phyloP scores from a whole-genome alignment of 2,888 invertebrate genomes.

The Drosophila mayaguana region DNA sequence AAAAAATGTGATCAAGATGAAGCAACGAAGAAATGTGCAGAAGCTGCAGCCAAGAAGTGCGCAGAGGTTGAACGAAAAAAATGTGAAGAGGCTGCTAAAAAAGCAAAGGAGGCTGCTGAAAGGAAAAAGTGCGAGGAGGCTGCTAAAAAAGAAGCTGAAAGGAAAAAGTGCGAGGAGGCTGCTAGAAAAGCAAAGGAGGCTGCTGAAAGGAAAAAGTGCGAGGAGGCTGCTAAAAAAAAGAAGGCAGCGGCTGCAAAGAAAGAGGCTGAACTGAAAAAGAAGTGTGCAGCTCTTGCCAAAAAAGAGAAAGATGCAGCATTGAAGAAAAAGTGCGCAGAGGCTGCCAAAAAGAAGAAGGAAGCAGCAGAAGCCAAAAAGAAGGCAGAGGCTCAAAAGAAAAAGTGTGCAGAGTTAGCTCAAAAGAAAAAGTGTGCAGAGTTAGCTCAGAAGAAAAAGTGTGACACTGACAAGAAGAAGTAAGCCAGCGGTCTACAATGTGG shows the following conservation, averaged over 20 bases:
- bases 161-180: neutral
- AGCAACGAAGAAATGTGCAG: conserved; percentile 3
- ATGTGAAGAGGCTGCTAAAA: neutral
- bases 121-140: neutral
- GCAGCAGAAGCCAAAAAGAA: neutral
- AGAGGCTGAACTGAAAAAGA: neutral
- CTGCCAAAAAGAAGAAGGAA: neutral
- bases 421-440: neutral
- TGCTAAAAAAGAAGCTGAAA: neutral
- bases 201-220: neutral
- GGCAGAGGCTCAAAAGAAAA: conserved; percentile 2
- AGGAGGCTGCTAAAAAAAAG: neutral
- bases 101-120: neutral
- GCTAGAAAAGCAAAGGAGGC: neutral
- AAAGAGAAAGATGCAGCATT: neutral
- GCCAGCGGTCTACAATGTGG: neutral
- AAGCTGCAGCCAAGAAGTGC: neutral
- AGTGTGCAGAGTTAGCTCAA: neutral
- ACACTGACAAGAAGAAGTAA: neutral
- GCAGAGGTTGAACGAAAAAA: neutral
- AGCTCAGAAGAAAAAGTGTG: neutral
- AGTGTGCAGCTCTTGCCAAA: conserved; percentile 1
- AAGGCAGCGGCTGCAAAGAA: neutral
- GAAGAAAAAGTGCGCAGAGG: neutral
- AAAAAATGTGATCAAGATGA: neutral